Base-by-base conservation (phyloP, 1,140 invertebrate genomes). In the Heliothis virescens region DNA sequence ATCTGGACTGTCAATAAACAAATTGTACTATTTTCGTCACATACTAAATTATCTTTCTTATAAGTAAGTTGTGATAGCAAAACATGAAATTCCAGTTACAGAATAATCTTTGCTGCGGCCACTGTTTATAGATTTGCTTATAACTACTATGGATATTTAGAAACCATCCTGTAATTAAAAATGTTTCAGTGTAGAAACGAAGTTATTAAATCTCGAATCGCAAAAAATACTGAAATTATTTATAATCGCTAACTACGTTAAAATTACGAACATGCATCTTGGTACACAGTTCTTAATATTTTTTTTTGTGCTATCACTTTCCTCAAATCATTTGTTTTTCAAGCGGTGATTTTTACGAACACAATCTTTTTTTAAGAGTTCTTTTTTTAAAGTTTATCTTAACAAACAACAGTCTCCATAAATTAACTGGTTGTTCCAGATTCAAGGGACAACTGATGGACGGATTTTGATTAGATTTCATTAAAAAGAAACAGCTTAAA, bases 1-100 rank as follows among this genome's bases (percentile, higher is more conserved):
- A 72, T 79, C 80, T 79, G n/a, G 48, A 57, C 26, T 57, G 18
- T 65, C 26, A 53, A 47, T 73, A 65, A 79, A 79, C 65, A 18
- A 52, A 48, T 63, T 79, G 73, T 65, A 26, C 74, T 74, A 65
- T 65, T 21, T 73, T 34, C 34, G 7, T 34, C n/a, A n/a, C n/a
- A n/a, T n/a, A n/a, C n/a, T n/a, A n/a, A n/a, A n/a, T n/a, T n/a
- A n/a, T n/a, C n/a, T n/a, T n/a, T n/a, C n/a, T n/a, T n/a, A n/a
- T n/a, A n/a, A n/a, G n/a, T n/a, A n/a, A n/a, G n/a, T n/a, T n/a
- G n/a, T n/a, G n/a, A n/a, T n/a, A n/a, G n/a, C n/a, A n/a, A 26
- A 26, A 26, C 21, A 26, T 1, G 21, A 26, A 26, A 26, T 26
- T 26, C 21, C 21, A 26, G 21, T 26, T 26, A 26, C 2, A 26